A percentile compares a stretch with the other conserved stretches of the same genome.
These are phyloP conservation scores for Ctenoplectra terminalis DNA, from an alignment of 1,140 invertebrate genomes.

Conservation along the genomic window DNA sequence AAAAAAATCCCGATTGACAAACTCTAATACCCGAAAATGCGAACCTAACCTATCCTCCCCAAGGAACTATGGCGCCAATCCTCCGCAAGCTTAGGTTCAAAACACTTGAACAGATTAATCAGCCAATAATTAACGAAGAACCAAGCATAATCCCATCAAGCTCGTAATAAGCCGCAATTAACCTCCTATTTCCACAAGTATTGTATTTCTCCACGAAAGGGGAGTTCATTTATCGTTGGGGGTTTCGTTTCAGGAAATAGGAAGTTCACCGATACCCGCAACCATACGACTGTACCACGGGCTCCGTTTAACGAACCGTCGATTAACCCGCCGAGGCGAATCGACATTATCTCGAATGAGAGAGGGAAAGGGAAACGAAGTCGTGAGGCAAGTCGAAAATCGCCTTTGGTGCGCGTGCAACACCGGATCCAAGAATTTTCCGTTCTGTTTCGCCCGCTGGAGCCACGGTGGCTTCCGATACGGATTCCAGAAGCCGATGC, in stretches of 20 bases:
- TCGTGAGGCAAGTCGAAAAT: background rate
- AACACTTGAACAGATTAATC: conserved; percentile 12
- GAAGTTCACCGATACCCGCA: conserved; percentile 35
- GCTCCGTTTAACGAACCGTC: conserved; percentile 6
- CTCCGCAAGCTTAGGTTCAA: background rate
- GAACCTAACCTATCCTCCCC: no score
- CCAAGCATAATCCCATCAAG: background rate
- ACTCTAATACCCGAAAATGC: no score
- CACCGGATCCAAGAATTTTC: conserved; percentile 33
- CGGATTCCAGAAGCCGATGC: no score
- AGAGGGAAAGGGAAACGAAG: background rate
- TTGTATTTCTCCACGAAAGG: background rate
- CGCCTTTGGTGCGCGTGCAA: background rate
- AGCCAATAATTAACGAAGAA: conserved; percentile 22
- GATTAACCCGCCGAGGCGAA: conserved; percentile 14
- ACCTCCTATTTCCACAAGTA: conserved; percentile 20
- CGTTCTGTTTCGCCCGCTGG: conserved; percentile 26
- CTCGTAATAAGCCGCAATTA: conserved; percentile 20
- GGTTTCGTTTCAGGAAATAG: conserved; percentile 22
- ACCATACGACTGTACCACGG: conserved; percentile 8
- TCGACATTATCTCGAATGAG: conserved; percentile 7
- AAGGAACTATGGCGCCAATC: background rate
- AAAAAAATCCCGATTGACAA: no score
- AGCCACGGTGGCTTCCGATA: background rate
- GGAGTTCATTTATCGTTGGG: conserved; percentile 3